These are phyloP conservation scores for Coturnix japonica DNA, from an alignment of 2,113 vertebrate species.

Conservation along the genomic window DNA sequence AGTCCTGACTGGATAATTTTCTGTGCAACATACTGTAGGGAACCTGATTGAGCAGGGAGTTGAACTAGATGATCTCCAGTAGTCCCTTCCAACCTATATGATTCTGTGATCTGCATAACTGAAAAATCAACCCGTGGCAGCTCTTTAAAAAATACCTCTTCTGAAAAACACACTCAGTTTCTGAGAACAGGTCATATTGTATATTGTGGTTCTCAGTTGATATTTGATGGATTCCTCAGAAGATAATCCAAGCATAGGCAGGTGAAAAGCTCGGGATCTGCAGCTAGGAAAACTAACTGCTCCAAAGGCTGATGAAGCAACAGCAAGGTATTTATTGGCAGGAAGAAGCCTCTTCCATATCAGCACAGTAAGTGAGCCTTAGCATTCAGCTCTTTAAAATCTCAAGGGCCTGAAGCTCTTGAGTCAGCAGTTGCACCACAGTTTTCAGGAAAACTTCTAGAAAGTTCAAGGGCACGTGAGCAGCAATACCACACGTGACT, in stretches of 20 bases:
- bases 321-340: neutral
- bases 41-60: no score
- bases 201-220: neutral
- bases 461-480: neutral
- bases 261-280: neutral
- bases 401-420: neutral
- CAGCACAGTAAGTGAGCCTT: neutral
- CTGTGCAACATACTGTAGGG: no score
- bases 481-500: neutral
- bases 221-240: neutral
- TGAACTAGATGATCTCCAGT: no score
- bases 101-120: neutral
- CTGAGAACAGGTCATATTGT: neutral
- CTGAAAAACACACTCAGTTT: neutral
- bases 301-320: neutral
- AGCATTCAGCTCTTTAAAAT: neutral
- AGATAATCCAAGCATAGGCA: neutral
- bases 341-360: neutral
- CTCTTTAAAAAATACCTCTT: neutral
- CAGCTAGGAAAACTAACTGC: neutral
- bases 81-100: no score
- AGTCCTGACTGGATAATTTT: no score
- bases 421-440: neutral
- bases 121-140: neutral
- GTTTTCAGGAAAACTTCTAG: neutral